Evolutionary conservation across 2,888 invertebrate genomes (phyloP).

Genomic region (Labia minor): DNA sequence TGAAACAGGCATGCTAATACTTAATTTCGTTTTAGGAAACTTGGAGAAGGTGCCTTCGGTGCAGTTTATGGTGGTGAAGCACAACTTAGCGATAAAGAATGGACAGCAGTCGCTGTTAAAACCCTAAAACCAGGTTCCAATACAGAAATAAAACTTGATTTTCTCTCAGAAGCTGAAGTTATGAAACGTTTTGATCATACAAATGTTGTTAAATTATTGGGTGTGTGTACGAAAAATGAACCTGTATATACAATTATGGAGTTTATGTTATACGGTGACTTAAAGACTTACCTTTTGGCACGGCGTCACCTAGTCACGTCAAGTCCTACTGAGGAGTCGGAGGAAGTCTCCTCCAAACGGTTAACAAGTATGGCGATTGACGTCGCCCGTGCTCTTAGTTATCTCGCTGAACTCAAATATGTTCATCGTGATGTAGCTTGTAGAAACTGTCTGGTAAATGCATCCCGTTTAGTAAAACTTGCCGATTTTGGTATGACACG

Average conservation of each 20-base stretch:
- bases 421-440: conserved; percentile 81
- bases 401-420: conserved; percentile 72
- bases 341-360: conserved; percentile 66
- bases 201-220: conserved; percentile 74
- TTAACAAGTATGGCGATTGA: conserved; percentile 81
- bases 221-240: conserved; percentile 75
- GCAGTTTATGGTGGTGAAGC: conserved; percentile 87
- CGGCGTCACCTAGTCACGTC: conserved; percentile 66
- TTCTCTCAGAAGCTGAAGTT: conserved; percentile 82
- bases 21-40: conserved; percentile 35
- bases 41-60: conserved; percentile 87
- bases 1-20: too few relatives aligned
- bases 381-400: conserved; percentile 72
- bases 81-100: conserved; percentile 54
- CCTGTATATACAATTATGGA: conserved; percentile 90
- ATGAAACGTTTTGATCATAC: conserved; percentile 89
- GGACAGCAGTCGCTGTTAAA: conserved; percentile 80
- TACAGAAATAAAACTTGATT: conserved; percentile 79
- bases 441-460: conserved; percentile 67
- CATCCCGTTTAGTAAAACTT: conserved; percentile 57
- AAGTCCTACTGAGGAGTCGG: conserved; percentile 51
- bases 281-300: conserved; percentile 78
- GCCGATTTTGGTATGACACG: conserved; percentile 91
- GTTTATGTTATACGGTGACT: conserved; percentile 81
- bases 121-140: conserved; percentile 73